Conservation (phyloP, 2,113 vertebrate genomes). For the Lamprotornis superbus region DNA sequence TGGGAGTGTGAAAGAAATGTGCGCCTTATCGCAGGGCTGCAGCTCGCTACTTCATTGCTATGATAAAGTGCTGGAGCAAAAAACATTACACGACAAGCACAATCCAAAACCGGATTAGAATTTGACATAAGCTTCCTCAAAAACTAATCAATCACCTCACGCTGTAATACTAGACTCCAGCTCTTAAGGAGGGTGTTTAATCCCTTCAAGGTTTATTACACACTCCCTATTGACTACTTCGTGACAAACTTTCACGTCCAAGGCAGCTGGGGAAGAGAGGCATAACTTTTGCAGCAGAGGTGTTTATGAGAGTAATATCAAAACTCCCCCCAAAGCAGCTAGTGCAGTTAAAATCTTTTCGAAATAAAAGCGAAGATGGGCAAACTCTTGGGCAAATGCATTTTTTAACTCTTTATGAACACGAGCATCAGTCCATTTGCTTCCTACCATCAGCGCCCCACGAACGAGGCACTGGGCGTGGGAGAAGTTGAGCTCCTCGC, state of each 20-base stretch:
- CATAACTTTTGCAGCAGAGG: slow-evolving; percentile 45
- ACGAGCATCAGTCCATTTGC: rapidly evolving
- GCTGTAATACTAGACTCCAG: slow-evolving; percentile 85
- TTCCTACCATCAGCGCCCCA: rapidly evolving
- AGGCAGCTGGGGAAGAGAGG: not conserved
- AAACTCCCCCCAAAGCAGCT: not conserved
- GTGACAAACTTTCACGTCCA: slow-evolving; percentile 24
- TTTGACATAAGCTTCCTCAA: slow-evolving; percentile 94
- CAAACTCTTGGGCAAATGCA: rapidly evolving
- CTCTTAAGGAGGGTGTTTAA: slow-evolving; percentile 86
- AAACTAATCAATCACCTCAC: slow-evolving; percentile 93
- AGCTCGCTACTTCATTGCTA: slow-evolving; percentile 88
- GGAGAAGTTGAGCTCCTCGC: not conserved
- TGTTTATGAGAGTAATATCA: not conserved
- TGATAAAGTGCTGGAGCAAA: slow-evolving; percentile 89
- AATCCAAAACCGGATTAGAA: slow-evolving; percentile 92
- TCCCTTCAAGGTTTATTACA: slow-evolving; percentile 87
- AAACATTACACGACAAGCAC: slow-evolving; percentile 91
- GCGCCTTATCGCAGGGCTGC: slow-evolving; percentile 92
- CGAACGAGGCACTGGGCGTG: rapidly evolving
- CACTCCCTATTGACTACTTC: slow-evolving; percentile 57
- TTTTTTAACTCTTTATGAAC: not conserved
- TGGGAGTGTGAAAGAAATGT: slow-evolving; percentile 78
- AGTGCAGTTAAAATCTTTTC: not conserved
- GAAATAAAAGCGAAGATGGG: not conserved